Base-by-base conservation (phyloP, 2,797 vertebrate species). In the Arrhamphus sclerolepis region DNA sequence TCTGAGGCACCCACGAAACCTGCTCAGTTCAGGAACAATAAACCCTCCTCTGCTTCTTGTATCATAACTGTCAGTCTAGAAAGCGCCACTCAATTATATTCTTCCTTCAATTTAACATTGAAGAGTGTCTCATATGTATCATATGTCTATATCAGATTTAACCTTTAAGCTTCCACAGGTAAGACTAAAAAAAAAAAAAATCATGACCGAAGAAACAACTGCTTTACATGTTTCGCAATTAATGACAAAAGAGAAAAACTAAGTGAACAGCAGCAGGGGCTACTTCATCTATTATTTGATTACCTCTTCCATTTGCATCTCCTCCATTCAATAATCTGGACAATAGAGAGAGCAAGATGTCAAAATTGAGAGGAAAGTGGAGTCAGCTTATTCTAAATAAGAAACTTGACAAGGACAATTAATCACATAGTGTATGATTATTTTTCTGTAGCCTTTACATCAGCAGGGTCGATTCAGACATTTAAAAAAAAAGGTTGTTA, bases 301-400 rank as follows among this genome's bases (percentile, higher is more conserved):
- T 90, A 83, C 75, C 73, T 88, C 87, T 84, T 82, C 63, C 74
- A 84, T 90, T 90, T 89, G 66, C 70, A 64, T 51, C 77, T 84
- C 72, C 80, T 76, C 46, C 42, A 26, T 66, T 74, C 65, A 26
- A 74, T 84, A 84, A 64, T 84, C 66, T 61, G 39, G 17, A 50
- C n/a, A 26, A 47, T 31, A 46, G 11, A 10, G 9, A 29, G 21
- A 18, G n/a, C 54, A 40, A 70, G 51, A 71, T 43, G 49, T 42
- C 2, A 34, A 53, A 56, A 70, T 42, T 14, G 50, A 16, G 50
- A 59, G 54, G 39, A 53, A 70, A 75, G 52, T 43, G 4, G 19
- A 66, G 54, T 75, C 72, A 66, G 48, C 56, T 68, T 75, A 73
- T 55, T 48, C 58, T 14, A 6, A 38, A 48, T 21, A 28, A 73